Evolutionary conservation across 2,888 invertebrate genomes (phyloP).

Genomic region (Drosophila histrio): DNA sequence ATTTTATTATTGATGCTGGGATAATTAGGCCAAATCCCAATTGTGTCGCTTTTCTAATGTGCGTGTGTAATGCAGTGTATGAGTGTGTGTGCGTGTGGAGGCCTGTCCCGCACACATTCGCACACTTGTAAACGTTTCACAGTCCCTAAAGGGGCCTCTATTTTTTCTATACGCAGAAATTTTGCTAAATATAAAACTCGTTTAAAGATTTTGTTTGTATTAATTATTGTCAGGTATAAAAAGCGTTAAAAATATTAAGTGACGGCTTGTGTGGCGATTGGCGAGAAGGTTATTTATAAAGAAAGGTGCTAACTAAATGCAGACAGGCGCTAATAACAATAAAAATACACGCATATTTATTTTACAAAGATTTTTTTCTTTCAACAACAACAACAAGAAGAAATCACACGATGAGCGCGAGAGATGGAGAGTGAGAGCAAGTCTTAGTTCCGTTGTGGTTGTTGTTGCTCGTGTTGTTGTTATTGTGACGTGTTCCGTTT

Average conservation of each 20-base stretch:
- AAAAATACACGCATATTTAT: constrained; percentile 31
- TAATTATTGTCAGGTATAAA: constrained; percentile 28
- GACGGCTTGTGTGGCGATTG: constrained; percentile 19
- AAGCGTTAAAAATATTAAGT: constrained; percentile 30
- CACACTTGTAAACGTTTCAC: constrained; percentile 33
- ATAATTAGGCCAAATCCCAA: constrained; percentile 54
- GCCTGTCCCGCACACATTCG: constrained; percentile 46
- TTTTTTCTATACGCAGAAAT: constrained; percentile 5
- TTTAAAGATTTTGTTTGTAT: constrained; percentile 30
- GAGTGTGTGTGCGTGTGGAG: constrained; percentile 36
- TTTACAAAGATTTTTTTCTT: constrained; percentile 24
- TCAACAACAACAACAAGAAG: constrained; percentile 26
- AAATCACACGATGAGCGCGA: background rate
- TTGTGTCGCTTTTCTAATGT: constrained; percentile 47
- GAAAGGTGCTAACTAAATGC: constrained; percentile 60
- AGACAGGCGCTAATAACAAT: constrained; percentile 38
- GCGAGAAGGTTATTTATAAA: constrained; percentile 29
- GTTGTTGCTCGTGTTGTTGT: constrained; percentile 46
- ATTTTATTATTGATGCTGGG: background rate
- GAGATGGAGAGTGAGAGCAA: constrained; percentile 17
- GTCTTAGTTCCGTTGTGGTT: constrained; percentile 1
- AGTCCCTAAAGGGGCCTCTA: constrained; percentile 21
- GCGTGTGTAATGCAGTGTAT: constrained; percentile 9
- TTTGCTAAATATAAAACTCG: constrained; percentile 31
- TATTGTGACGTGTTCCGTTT: constrained; percentile 58